Percentiles rank a stretch among this genome's conserved stretches.
Conservation (phyloP, 2,888 invertebrate species). For the Lepidochrysops patricia region DNA sequence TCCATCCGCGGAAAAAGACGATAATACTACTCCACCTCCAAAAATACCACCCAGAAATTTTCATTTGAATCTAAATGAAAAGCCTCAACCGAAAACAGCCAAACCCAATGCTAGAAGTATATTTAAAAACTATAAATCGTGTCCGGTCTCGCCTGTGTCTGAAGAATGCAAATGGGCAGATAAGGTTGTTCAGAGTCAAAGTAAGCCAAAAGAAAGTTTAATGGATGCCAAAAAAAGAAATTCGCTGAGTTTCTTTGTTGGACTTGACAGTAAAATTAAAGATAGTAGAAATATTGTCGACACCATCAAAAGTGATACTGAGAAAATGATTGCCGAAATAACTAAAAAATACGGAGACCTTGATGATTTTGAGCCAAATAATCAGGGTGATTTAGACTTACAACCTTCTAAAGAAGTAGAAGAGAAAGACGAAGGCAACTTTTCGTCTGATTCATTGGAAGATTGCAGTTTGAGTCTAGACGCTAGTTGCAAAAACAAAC, state of each 20-base stretch:
- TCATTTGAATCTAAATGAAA: slow-evolving; percentile 53
- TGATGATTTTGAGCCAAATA: slow-evolving; percentile 60
- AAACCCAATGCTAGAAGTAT: slow-evolving; percentile 69
- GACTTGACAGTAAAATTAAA: slow-evolving; percentile 65
- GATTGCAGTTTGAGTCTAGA: slow-evolving; percentile 77
- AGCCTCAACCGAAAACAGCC: slow-evolving; percentile 43
- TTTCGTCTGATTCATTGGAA: slow-evolving; percentile 87
- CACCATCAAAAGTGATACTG: slow-evolving; percentile 77
- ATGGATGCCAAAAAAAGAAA: slow-evolving; percentile 70
- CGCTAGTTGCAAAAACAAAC: slow-evolving; percentile 64
- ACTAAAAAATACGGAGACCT: slow-evolving; percentile 78
- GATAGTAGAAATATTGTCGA: slow-evolving; percentile 73
- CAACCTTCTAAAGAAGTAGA: slow-evolving; percentile 53
- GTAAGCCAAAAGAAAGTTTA: slow-evolving; percentile 45
- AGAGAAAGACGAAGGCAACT: slow-evolving; percentile 78
- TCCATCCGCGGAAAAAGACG: slow-evolving; percentile 37
- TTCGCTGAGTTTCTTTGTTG: slow-evolving; percentile 79
- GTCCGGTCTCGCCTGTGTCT: slow-evolving; percentile 87
- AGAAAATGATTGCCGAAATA: slow-evolving; percentile 79
- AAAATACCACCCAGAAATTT: slow-evolving; percentile 55
- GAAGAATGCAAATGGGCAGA: slow-evolving; percentile 82
- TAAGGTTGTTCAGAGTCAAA: slow-evolving; percentile 43
- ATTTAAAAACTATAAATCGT: slow-evolving; percentile 81
- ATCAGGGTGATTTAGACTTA: slow-evolving; percentile 46
- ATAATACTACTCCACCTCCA: slow-evolving; percentile 24